Evolutionary conservation across 2,797 vertebrate species (phyloP), one percentile per base, ranked within the genome.

Genomic region (Spheniscus humboldti): DNA sequence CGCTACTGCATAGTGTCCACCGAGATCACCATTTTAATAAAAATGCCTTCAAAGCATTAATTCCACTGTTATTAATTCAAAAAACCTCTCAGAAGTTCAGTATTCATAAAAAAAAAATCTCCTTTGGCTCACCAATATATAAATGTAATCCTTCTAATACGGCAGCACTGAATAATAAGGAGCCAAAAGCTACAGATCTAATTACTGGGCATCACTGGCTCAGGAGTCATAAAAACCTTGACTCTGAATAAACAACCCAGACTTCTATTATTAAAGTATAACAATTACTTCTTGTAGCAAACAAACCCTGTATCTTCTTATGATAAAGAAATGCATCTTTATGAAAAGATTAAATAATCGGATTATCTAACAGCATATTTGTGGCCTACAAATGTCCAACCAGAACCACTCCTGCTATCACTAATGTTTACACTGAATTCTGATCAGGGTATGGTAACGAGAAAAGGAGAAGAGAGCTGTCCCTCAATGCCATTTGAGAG

Each of bases 101-200:
- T 85, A 75, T 96, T 97, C 96, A 96, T 95, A 96, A 93, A 86
- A 63, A 94, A 63, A 94, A 95, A 93, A 86, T 89, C 92, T 97
- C 93, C 88, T 92, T 96, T 92, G 79, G 31, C 85, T 92, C 79
- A 75, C 73, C 79, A 76, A 82, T 94, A 88, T 90, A 86, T 86
- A 94, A 95, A 94, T 97, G 91, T 95, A 94, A 96, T 92, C 73
- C 80, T 77, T 80, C 56, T 94, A 72, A 93, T 88, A 82, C 47
- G 5, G 63, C 43, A 85, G 67, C 52, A 43, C 66, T 90, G 62
- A 92, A 92, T 94, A 95, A 95, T 81, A 75, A 96, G 64, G 30
- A 94, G 69, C 33, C 85, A 76, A 89, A 77, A 90, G 82, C 88
- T 94, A 72, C 94, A 97, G 81, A 92, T 95, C 86, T 88, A 96